Base-by-base conservation (phyloP, 2,113 vertebrate species). In the Ptilorrhoa leucosticta region DNA sequence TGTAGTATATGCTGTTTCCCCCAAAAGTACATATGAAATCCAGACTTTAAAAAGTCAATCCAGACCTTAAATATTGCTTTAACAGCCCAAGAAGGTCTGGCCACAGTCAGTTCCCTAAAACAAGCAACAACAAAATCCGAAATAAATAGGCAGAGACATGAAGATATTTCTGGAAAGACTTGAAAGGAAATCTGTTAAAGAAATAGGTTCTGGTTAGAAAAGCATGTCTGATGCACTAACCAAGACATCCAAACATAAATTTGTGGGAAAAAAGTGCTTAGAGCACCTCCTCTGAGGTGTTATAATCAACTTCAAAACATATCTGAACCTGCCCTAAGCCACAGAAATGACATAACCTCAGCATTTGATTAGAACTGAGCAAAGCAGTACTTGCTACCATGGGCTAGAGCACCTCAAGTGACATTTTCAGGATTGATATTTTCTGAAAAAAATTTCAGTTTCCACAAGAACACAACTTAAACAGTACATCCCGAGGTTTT, bases 31-130 rank as follows among this genome's bases (percentile, higher is more conserved):
- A 1, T 13, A 68, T 4, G 24, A 95, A 90, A 91, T 56, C 11
- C 24, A 69, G 39, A 64, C 51, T 56, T 14, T n/a, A 65, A 60
- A 42, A 48, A 79, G 85, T 91, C 83, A 97, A 80, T 90, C 90
- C 83, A 97, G 92, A 93, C 70, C 57, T 93, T 94, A 95, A 97
- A 94, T 84, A 93, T 84, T 96, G 79, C 77, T 96, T 94, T 96
- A 96, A 90, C 47, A 96, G 91, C 85, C 69, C 33, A 95, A 88
- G 90, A 95, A 94, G 69, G 80, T 57, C 12, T 69, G 75, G 86
- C 91, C 94, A 93, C 76, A 96, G 72, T 80, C 77, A 93, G 93
- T 65, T 97, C 93, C 87, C 89, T 77, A 83, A 93, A 97, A 96
- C 91, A 95, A 96, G 87, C 96, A 96, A 96, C 42, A 95, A 89